Evolutionary conservation across 2,113 vertebrate species (phyloP).

Genomic region (Paramisgurnus dabryanus): DNA sequence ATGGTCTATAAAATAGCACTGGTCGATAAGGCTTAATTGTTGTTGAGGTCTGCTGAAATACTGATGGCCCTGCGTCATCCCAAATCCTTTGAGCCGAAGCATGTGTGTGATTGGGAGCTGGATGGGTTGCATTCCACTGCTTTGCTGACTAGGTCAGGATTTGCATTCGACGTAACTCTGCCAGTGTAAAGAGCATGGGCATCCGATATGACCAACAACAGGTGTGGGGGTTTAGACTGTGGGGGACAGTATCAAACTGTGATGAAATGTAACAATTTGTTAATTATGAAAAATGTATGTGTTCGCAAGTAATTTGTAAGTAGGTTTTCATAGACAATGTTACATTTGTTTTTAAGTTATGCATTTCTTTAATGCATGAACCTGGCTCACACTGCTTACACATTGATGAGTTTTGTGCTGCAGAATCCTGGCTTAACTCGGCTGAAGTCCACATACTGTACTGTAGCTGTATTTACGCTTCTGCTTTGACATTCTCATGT

Average conservation of each 20-base stretch:
- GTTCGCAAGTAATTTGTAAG: too few species aligned
- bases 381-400: not conserved
- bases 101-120: slow-evolving; percentile 10
- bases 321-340: too few species aligned
- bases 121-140: slow-evolving; percentile 38
- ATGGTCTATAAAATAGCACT: slow-evolving; percentile 26
- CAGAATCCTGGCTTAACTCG: not conserved
- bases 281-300: not conserved
- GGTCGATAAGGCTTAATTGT: slow-evolving; percentile 42
- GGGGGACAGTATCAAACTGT: not conserved
- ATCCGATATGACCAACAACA: slow-evolving; percentile 21
- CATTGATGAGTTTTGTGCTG: not conserved
- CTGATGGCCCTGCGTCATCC: slow-evolving; percentile 27
- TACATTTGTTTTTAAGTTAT: too few species aligned
- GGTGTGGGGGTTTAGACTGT: slow-evolving; percentile 20
- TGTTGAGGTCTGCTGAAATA: slow-evolving; percentile 40
- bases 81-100: slow-evolving; percentile 41
- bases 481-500: slow-evolving; percentile 14
- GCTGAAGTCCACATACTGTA: slow-evolving; percentile 9
- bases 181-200: slow-evolving; percentile 1
- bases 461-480: not conserved
- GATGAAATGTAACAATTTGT: not conserved
- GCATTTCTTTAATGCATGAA: too few species aligned
- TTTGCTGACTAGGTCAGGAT: slow-evolving; percentile 45
- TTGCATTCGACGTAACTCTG: slow-evolving; percentile 10